Evolutionary conservation across 2,797 vertebrate species (phyloP).

Genomic region (Artibeus lituratus): DNA sequence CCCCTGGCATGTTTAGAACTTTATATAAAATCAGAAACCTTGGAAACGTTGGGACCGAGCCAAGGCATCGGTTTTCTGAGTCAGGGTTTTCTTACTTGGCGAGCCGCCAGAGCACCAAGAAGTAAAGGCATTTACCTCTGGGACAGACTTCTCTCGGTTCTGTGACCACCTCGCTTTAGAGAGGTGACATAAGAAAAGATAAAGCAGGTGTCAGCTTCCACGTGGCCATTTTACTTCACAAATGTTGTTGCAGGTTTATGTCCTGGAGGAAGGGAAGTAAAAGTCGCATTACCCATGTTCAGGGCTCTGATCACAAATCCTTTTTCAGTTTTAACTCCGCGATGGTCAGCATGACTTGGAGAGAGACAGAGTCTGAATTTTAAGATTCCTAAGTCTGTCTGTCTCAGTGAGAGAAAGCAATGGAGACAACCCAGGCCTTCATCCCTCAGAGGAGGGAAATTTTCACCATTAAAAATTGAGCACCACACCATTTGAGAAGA

Average conservation of each 20-base stretch:
- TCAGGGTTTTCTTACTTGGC: background rate
- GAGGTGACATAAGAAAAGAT: background rate
- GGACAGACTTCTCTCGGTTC: background rate
- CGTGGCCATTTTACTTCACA: background rate
- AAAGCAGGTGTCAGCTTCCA: background rate
- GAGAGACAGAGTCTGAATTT: background rate
- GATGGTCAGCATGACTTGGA: background rate
- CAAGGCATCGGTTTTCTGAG: background rate
- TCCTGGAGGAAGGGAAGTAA: background rate
- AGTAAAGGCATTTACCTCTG: background rate
- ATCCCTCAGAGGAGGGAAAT: background rate
- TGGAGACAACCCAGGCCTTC: background rate
- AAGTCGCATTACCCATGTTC: background rate
- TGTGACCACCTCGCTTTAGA: background rate
- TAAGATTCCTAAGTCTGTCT: background rate
- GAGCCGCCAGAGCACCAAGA: background rate
- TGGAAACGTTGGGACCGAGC: background rate
- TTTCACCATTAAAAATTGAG: background rate
- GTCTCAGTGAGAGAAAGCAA: background rate
- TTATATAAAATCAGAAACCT: background rate
- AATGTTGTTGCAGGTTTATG: background rate
- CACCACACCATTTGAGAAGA: background rate
- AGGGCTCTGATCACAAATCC: background rate
- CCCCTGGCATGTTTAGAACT: background rate
- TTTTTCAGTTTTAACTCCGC: background rate